Evolutionary conservation across 2,113 vertebrate genomes (phyloP), one percentile per base, ranked within the genome.

Genomic region (rat (Rattus norvegicus)): DNA sequence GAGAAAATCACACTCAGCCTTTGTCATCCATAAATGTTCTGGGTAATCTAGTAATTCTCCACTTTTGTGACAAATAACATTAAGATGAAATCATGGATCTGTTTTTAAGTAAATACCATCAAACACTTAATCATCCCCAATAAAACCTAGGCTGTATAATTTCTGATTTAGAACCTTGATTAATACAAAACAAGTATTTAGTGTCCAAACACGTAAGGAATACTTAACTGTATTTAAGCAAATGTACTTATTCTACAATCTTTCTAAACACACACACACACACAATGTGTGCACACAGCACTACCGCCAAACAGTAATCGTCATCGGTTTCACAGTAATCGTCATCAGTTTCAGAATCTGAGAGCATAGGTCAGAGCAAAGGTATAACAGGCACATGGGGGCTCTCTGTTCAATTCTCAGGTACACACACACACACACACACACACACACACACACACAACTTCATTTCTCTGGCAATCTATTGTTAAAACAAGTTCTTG

Each of bases 11-110:
- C 39, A 80, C 24, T 47, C 30, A 72, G 95, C 61, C 89, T 91
- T 79, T 80, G 75, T n/a, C 79, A 94, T 84, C 79, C 77, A 49
- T 43, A 69, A 77, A 88, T 90, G 90, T 91, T 91, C 80, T 39
- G 70, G 16, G 90, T 94, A 96, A 96, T 94, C 97, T 94, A 97
- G 93, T 95, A 93, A 96, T 96, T 94, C 96, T 96, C 87, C 96
- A 93, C 30, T 90, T 90, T 86, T 11, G 73, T 75, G 69, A 88
- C 47, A 80, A 52, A 88, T 52, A n/a, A 81, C 17, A 89, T 43
- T 26, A 95, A 85, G 39, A 90, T 5, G 2, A 24, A 76, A 90
- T 93, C 36, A 67, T 36, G 65, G 83, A 30, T 90, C 4, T 26
- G 8, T 72, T 93, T 81, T 80, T 73, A 93, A 75, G 72, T 85